Base-by-base conservation (phyloP, 2,797 vertebrate species). In the Balearica regulorum region DNA sequence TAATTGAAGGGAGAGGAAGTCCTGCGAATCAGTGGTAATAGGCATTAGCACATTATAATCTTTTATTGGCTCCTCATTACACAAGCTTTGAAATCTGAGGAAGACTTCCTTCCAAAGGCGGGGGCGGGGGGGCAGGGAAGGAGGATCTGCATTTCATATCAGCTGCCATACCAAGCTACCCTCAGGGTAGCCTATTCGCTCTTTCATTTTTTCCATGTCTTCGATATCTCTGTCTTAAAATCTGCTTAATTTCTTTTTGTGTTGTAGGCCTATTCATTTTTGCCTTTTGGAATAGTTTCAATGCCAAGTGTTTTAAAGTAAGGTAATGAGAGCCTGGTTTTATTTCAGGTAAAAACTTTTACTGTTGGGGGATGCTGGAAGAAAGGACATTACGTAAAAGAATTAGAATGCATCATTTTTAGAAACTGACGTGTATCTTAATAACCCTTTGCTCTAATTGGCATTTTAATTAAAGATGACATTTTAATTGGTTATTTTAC, bases 401-500 rank as follows among this genome's bases (percentile, higher is more conserved):
- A 81, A 72, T 35, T 71, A 83, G 19, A 29, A 83, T 65, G 71
- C 43, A 84, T 76, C 17, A 37, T 37, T 76, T 93, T 76, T 84
- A 82, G 61, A 48, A 37, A 57, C 24, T 84, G 66, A 69, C 29
- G 10, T 69, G 58, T 72, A 76, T 83, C 54, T 94, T 93, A 95
- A 94, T 84, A 88, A 82, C 29, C 37, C 37, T 92, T 60, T 73
- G 13, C 71, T 95, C 33, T 94, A 94, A 88, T 87, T 92, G 83
- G 44, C 54, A 35, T 94, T 93, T 93, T 96, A 87, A 96, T 89
- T 89, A 88, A 96, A 87, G 58, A 84, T 92, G 93, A 66, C 58
- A 75, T 72, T 95, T 94, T 90, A 95, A 94, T 93, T 92, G 53
- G 69, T 65, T 94, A 81, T 93, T 94, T 95, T 92, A 95, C 75